Percentiles rank a stretch among this genome's conserved stretches.
These are phyloP conservation scores for Globodera rostochiensis DNA, from an alignment of 1,140 invertebrate genomes.

Conservation along the genomic window DNA sequence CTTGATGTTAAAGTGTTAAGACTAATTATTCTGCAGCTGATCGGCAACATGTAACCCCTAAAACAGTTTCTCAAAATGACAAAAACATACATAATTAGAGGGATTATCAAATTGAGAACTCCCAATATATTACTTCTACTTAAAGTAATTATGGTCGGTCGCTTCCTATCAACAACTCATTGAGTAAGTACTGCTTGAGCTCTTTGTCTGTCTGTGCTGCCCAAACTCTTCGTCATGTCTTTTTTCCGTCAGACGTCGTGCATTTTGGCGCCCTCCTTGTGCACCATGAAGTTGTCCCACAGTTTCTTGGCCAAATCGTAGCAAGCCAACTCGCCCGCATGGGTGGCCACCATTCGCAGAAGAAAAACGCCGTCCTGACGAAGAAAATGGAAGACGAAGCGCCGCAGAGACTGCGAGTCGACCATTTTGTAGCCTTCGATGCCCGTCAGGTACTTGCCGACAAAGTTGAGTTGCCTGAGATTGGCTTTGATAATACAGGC, in stretches of 20 bases:
- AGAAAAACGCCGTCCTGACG: slow-evolving; percentile 64
- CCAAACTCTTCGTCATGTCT: neutral
- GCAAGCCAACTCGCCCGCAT: slow-evolving; percentile 63
- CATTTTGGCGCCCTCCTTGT: slow-evolving; percentile 65
- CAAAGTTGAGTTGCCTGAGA: slow-evolving; percentile 64
- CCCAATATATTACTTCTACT: too few species aligned
- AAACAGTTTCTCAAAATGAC: too few species aligned
- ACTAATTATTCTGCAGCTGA: too few species aligned
- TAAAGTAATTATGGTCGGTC: neutral
- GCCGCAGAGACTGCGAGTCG: slow-evolving; percentile 62
- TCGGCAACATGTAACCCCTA: too few species aligned
- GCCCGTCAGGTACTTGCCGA: slow-evolving; percentile 64
- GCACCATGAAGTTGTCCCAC: slow-evolving; percentile 64
- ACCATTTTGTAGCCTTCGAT: slow-evolving; percentile 66
- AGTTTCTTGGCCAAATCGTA: slow-evolving; percentile 64
- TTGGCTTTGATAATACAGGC: too few species aligned
- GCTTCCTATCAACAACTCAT: neutral
- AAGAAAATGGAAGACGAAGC: slow-evolving; percentile 65
- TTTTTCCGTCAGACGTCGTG: slow-evolving; percentile 56
- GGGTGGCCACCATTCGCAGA: slow-evolving; percentile 64
- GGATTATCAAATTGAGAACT: too few species aligned
- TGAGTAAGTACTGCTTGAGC: too few species aligned
- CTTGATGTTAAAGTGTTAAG: too few species aligned
- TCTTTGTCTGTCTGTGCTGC: neutral
- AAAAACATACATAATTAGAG: too few species aligned